Evolutionary conservation across 2,797 vertebrate species (phyloP).

Genomic region (Phataginus tricuspis): DNA sequence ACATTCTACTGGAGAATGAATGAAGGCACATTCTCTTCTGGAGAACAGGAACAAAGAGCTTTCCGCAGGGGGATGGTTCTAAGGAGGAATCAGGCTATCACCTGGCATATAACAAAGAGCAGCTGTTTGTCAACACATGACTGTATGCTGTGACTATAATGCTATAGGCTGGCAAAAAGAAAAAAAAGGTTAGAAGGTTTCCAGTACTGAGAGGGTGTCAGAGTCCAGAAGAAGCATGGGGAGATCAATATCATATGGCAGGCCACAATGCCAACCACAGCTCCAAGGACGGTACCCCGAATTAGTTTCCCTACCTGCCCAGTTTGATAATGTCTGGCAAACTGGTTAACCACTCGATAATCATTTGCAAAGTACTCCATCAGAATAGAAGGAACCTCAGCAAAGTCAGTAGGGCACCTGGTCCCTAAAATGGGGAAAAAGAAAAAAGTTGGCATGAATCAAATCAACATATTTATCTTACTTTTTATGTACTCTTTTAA

Average conservation of each 20-base stretch:
- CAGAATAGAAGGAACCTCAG: constrained; percentile 98
- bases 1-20: too few species aligned
- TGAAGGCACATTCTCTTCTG: too few species aligned
- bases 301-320: constrained; percentile 91
- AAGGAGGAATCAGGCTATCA: accelerated
- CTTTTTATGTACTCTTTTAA: constrained; percentile 63
- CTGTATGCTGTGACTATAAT: background rate
- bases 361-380: constrained; percentile 99
- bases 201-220: background rate
- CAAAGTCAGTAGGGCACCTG: constrained; percentile 98
- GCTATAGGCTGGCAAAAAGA: background rate
- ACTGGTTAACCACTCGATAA: constrained; percentile 96
- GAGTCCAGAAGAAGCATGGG: background rate
- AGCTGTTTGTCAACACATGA: background rate
- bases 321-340: constrained; percentile 97
- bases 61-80: background rate
- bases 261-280: background rate
- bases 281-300: accelerated
- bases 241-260: background rate
- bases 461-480: constrained; percentile 74
- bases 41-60: background rate
- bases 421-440: constrained; percentile 89
- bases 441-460: constrained; percentile 61
- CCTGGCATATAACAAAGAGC: background rate
- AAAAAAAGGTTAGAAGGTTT: background rate